These are phyloP conservation scores for Drosophila chauvacae DNA, from an alignment of 1,140 invertebrate genomes.

Conservation along the genomic window DNA sequence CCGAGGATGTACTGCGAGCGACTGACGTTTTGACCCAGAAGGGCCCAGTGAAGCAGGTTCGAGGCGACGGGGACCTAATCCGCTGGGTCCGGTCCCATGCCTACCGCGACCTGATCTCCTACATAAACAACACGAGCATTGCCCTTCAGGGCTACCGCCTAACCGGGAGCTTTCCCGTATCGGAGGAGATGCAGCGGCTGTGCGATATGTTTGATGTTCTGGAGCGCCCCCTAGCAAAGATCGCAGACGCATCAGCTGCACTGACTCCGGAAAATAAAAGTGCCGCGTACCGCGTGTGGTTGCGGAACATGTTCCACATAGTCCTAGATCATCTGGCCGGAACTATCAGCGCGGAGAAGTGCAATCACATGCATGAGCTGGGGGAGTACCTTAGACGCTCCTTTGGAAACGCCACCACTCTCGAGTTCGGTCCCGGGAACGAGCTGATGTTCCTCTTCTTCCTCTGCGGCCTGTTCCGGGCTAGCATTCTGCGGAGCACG, in stretches of 20 bases:
- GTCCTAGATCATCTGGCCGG: constrained; percentile 33
- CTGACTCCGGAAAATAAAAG: neutral
- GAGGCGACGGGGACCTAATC: constrained; percentile 18
- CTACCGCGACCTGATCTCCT: constrained; percentile 50
- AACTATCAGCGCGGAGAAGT: constrained; percentile 23
- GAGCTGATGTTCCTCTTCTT: constrained; percentile 69
- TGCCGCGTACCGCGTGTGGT: constrained; percentile 30
- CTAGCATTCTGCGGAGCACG: constrained; percentile 18
- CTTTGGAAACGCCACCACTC: constrained; percentile 35
- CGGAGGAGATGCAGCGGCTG: constrained; percentile 31
- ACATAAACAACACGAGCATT: constrained; percentile 62
- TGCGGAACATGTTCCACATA: constrained; percentile 40
- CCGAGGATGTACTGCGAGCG: constrained; percentile 13
- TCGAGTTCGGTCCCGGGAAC: constrained; percentile 38
- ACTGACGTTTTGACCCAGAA: constrained; percentile 28
- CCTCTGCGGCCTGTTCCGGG: constrained; percentile 54
- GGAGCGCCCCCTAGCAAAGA: constrained; percentile 24
- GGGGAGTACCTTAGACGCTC: constrained; percentile 52
- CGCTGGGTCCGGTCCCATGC: constrained; percentile 51
- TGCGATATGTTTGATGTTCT: constrained; percentile 49
- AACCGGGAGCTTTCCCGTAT: neutral
- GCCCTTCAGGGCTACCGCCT: constrained; percentile 40
- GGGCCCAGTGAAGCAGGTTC: constrained; percentile 35
- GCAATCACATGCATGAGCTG: constrained; percentile 56
- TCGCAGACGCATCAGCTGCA: neutral